Conservation (phyloP, 2,113 vertebrate genomes). For the Mobula hypostoma region DNA sequence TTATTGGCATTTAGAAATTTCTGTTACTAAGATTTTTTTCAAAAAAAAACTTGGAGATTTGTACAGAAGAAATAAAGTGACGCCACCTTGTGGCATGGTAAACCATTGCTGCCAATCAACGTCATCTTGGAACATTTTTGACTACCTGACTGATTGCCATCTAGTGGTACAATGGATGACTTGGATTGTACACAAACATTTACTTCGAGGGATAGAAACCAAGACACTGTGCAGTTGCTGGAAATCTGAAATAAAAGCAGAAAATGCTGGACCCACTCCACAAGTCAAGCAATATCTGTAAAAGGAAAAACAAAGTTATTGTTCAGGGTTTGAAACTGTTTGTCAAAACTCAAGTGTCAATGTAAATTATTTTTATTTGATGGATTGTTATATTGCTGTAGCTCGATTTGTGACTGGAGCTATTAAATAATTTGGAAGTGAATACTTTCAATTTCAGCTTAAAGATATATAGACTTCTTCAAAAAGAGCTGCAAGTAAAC, state of each 20-base stretch:
- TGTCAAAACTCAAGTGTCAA: background rate
- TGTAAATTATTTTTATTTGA: background rate
- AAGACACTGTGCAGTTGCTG: too few relatives aligned
- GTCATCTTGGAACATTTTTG: background rate
- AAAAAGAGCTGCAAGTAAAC: background rate
- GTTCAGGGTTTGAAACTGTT: too few relatives aligned
- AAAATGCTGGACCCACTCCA: too few relatives aligned
- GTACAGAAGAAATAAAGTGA: background rate
- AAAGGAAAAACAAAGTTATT: too few relatives aligned
- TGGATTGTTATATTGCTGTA: background rate
- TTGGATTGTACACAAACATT: background rate
- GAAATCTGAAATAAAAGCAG: too few relatives aligned
- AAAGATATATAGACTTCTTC: background rate
- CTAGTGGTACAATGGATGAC: background rate
- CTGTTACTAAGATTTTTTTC: background rate
- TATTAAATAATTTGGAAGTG: background rate
- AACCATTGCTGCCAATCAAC: background rate
- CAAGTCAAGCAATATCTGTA: too few relatives aligned
- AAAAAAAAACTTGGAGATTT: background rate
- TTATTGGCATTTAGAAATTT: slow-evolving; percentile 10
- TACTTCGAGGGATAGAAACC: background rate
- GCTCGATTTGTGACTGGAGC: background rate
- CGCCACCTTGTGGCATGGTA: background rate
- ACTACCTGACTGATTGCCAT: background rate
- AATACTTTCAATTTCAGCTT: background rate